These are phyloP conservation scores for Himalopsyche japonica DNA, from an alignment of 2,888 invertebrate genomes.

Conservation along the genomic window DNA sequence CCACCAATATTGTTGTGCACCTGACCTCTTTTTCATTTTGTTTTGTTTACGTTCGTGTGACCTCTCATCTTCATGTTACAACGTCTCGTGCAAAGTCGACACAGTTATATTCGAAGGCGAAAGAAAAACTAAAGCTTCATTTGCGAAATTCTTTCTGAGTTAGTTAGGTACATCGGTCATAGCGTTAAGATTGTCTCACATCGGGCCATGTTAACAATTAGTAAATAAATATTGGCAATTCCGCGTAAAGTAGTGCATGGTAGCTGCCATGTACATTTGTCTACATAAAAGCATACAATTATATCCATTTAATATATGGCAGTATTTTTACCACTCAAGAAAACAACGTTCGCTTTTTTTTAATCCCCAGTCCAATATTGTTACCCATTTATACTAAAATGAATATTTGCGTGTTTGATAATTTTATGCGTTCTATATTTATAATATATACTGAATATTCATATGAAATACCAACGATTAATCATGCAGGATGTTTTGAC, in stretches of 20 bases:
- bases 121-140: slow-evolving; percentile 42
- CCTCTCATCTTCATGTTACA: slow-evolving; percentile 10
- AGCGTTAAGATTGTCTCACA: background rate
- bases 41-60: slow-evolving; percentile 31
- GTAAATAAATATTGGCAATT: background rate
- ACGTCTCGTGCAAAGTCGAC: slow-evolving; percentile 3
- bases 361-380: background rate
- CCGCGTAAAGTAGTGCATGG: background rate
- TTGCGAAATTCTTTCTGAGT: too few species aligned
- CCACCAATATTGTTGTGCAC: slow-evolving; percentile 23
- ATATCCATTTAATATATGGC: background rate
- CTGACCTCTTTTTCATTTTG: slow-evolving; percentile 33
- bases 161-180: too few species aligned
- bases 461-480: background rate
- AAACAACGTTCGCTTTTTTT: background rate
- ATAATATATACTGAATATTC: background rate
- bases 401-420: too few species aligned
- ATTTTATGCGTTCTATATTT: too few species aligned
- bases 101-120: slow-evolving; percentile 55
- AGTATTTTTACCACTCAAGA: background rate
- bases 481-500: background rate
- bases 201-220: background rate
- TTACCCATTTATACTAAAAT: background rate
- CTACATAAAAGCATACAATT: background rate
- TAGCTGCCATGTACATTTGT: background rate